Percentiles rank a stretch among this genome's conserved stretches.
Evolutionary conservation across 2,113 vertebrate species (phyloP).

Genomic region (Falcunculus frontatus): DNA sequence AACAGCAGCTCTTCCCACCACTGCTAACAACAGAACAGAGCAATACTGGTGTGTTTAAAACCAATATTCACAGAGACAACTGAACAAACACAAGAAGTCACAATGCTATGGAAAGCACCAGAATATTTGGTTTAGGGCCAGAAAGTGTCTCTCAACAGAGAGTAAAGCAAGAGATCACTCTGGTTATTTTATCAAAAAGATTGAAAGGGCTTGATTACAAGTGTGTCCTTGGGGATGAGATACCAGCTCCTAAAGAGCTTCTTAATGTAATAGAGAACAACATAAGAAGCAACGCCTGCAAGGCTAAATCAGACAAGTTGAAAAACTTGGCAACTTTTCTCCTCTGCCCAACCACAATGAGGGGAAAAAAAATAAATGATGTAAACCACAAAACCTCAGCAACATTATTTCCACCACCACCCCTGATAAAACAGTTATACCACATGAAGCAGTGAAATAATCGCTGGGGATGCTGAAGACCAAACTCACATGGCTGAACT

Average conservation of each 20-base stretch:
- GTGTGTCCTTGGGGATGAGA: neutral
- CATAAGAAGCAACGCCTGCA: neutral
- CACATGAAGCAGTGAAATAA: neutral
- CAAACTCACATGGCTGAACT: neutral
- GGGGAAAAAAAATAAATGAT: fast-evolving
- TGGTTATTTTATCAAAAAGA: neutral
- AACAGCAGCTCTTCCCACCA: neutral
- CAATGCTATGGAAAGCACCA: neutral
- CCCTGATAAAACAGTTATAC: neutral
- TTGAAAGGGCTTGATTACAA: neutral
- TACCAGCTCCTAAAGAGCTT: neutral
- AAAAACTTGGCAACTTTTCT: neutral
- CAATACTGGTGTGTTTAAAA: neutral
- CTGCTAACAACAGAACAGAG: neutral
- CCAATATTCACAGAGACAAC: neutral
- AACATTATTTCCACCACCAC: neutral
- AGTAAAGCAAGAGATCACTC: neutral
- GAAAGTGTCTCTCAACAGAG: neutral
- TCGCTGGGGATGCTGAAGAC: neutral
- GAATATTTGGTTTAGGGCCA: neutral
- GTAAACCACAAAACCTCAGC: neutral
- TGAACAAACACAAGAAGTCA: neutral
- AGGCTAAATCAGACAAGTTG: neutral
- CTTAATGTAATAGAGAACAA: neutral
- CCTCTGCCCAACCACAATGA: neutral